These are phyloP conservation scores for Nebria ingens DNA, from an alignment of 1,140 invertebrate genomes.

Conservation along the genomic window DNA sequence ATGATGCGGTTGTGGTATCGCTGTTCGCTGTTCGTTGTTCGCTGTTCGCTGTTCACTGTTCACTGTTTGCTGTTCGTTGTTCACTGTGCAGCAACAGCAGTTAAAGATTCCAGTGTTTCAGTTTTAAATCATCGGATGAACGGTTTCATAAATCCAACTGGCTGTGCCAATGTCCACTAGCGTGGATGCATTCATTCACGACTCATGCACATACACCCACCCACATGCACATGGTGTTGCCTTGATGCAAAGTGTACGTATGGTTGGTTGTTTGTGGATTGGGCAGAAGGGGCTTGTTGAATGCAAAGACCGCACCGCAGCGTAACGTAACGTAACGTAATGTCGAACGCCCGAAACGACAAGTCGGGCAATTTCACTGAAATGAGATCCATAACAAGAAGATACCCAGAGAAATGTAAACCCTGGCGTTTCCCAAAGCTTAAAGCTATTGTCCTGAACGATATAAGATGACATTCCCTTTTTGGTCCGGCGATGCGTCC, in stretches of 20 bases:
- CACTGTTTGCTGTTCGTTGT: no score
- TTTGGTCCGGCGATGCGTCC: neutral
- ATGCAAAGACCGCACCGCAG: neutral
- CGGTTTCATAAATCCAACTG: no score
- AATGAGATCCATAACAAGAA: constrained; percentile 9
- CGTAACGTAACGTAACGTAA: neutral
- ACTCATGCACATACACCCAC: neutral
- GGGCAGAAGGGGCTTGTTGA: neutral
- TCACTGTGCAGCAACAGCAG: no score
- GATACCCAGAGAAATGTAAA: constrained; percentile 6
- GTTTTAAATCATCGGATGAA: no score
- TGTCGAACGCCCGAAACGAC: constrained; percentile 4
- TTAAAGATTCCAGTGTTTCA: no score
- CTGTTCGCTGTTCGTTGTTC: neutral
- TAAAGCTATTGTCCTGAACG: constrained; percentile 11
- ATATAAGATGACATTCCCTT: constrained; percentile 11
- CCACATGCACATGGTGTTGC: neutral
- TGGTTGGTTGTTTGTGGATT: neutral
- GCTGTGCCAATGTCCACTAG: no score
- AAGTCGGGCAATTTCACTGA: constrained; percentile 7
- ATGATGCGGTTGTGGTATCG: neutral
- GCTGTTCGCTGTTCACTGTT: no score
- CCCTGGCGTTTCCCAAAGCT: constrained; percentile 3
- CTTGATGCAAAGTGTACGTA: neutral
- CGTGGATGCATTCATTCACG: neutral